Percentiles rank a stretch among this genome's conserved stretches.
phyloP scores from a whole-genome alignment of 1,140 invertebrate species.

The Manduca sexta region DNA sequence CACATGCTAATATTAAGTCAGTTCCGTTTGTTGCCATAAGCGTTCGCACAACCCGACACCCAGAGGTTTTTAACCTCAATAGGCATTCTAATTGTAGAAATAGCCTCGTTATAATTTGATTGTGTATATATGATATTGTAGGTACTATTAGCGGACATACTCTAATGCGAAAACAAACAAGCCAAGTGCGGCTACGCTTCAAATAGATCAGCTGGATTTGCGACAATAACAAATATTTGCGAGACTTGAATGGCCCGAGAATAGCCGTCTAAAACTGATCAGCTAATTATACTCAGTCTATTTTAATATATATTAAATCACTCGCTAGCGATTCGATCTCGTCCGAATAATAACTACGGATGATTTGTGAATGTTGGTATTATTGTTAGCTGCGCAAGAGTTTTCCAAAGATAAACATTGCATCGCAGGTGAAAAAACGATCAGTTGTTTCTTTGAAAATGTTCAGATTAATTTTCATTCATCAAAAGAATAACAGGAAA shows the following conservation, averaged over 20 bases:
- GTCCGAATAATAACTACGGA: constrained; percentile 23
- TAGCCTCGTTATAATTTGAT: constrained; percentile 6
- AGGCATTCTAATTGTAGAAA: constrained; percentile 1
- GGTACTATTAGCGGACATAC: constrained; percentile 32
- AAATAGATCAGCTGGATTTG: constrained; percentile 41
- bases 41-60: not conserved
- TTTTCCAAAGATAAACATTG: constrained; percentile 9
- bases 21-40: not conserved
- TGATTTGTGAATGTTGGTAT: constrained; percentile 16
- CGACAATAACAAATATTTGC: constrained; percentile 16
- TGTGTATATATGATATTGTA: constrained; percentile 20
- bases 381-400: constrained; percentile 11
- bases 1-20: not conserved
- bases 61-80: constrained; percentile 1
- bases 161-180: constrained; percentile 35
- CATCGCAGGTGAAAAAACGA: not conserved
- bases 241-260: constrained; percentile 40
- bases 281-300: constrained; percentile 39
- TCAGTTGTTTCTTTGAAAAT: not conserved
- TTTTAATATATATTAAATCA: too few relatives aligned
- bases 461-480: constrained; percentile 1
- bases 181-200: constrained; percentile 25
- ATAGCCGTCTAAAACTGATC: constrained; percentile 39
- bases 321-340: constrained; percentile 16
- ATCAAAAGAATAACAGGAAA: not conserved